Conservation (phyloP, 1,140 invertebrate genomes). For the Leguminivora glycinivorella region DNA sequence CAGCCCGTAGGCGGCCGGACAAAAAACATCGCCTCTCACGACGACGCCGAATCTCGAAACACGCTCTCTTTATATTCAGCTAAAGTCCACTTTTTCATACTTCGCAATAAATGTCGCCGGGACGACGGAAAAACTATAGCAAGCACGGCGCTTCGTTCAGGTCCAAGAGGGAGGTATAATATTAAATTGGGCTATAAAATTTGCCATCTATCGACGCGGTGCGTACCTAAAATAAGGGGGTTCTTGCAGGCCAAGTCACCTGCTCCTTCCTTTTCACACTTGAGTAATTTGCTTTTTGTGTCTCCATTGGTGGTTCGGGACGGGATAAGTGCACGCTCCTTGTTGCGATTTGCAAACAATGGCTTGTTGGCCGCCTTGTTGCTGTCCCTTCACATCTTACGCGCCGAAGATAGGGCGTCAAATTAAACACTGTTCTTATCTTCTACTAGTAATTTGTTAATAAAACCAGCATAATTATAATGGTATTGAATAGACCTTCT, state of each 20-base stretch:
- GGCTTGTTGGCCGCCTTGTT: slow-evolving; percentile 62
- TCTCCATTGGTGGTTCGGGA: slow-evolving; percentile 39
- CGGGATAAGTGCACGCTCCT: slow-evolving; percentile 45
- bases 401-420: slow-evolving; percentile 54
- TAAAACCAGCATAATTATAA: slow-evolving; percentile 22
- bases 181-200: slow-evolving; percentile 57
- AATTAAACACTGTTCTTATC: slow-evolving; percentile 51
- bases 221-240: slow-evolving; percentile 35
- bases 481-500: neutral
- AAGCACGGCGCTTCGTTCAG: slow-evolving; percentile 40
- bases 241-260: slow-evolving; percentile 29
- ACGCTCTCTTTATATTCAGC: slow-evolving; percentile 57
- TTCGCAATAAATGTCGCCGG: slow-evolving; percentile 47
- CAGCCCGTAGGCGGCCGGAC: slow-evolving; percentile 33
- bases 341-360: slow-evolving; percentile 73
- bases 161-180: slow-evolving; percentile 42
- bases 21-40: slow-evolving; percentile 55
- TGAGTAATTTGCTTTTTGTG: slow-evolving; percentile 30
- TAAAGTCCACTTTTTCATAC: slow-evolving; percentile 51
- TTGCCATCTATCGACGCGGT: slow-evolving; percentile 40
- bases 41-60: slow-evolving; percentile 37
- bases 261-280: slow-evolving; percentile 34
- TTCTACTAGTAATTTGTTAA: slow-evolving; percentile 6
- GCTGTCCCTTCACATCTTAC: slow-evolving; percentile 55
- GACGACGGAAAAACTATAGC: slow-evolving; percentile 43